Percentiles rank a stretch among this genome's conserved stretches.
These are phyloP conservation scores for Crematogaster levior DNA, from an alignment of 2,888 invertebrate genomes.

Conservation along the genomic window DNA sequence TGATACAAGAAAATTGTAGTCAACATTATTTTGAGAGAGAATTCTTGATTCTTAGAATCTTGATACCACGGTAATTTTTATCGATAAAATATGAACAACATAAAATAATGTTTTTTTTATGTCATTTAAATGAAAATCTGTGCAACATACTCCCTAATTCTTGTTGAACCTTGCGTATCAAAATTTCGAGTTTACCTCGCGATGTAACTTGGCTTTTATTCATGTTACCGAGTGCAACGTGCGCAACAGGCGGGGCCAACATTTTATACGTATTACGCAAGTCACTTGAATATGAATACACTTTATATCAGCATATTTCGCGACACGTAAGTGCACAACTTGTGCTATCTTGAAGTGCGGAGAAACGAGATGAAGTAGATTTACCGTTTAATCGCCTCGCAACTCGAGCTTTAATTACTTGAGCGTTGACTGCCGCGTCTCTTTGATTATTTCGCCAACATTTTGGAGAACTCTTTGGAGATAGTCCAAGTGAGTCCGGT, in stretches of 20 bases:
- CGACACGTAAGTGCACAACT: neutral
- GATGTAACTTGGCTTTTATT: neutral
- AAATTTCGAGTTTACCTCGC: slow-evolving; percentile 20
- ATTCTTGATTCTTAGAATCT: neutral
- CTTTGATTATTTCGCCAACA: neutral
- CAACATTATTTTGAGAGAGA: slow-evolving; percentile 15
- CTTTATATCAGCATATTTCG: neutral
- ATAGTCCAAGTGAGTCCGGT: slow-evolving; percentile 31
- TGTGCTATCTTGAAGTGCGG: neutral
- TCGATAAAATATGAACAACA: neutral
- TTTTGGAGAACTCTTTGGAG: slow-evolving; percentile 45
- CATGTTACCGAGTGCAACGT: neutral
- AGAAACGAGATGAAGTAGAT: neutral
- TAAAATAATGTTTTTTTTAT: no score
- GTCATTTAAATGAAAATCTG: neutral
- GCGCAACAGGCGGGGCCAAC: neutral
- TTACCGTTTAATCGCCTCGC: neutral
- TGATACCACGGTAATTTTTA: neutral
- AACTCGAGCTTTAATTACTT: neutral
- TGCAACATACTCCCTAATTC: neutral
- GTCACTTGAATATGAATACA: slow-evolving; percentile 3
- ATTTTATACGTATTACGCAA: slow-evolving; percentile 36
- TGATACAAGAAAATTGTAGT: slow-evolving; percentile 20
- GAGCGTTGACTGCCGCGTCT: slow-evolving; percentile 10
- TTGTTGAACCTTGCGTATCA: neutral